phyloP scores from a whole-genome alignment of 1,140 invertebrate species.

The Antheraea mylitta region DNA sequence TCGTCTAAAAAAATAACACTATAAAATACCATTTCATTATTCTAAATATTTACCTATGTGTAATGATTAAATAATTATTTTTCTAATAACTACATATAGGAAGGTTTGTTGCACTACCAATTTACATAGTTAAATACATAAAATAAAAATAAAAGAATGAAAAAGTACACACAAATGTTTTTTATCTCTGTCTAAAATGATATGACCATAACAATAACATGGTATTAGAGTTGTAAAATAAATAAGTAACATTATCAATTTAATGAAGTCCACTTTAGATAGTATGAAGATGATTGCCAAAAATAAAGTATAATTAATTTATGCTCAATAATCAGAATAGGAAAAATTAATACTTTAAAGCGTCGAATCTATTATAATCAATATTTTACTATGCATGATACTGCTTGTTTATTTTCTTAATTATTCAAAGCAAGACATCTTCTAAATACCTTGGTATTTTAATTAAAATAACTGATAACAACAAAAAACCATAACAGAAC shows the following conservation, averaged over 20 bases:
- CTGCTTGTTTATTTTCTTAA: constrained; percentile 18
- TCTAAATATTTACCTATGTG: constrained; percentile 5
- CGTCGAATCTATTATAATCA: not conserved
- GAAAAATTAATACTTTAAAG: not conserved
- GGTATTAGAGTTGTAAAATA: no score
- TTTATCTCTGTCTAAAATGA: no score
- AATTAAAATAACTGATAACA: constrained; percentile 47
- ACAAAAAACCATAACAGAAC: constrained; percentile 48
- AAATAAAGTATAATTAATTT: no score
- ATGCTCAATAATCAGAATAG: no score
- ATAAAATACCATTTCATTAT: constrained; percentile 20
- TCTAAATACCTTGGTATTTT: constrained; percentile 30
- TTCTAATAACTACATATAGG: not conserved
- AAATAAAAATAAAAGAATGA: no score
- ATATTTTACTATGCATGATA: not conserved
- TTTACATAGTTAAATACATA: not conserved
- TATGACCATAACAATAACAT: no score
- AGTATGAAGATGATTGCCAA: no score
- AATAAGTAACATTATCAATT: no score
- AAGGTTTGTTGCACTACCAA: not conserved
- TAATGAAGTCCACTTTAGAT: no score
- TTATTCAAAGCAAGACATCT: constrained; percentile 23
- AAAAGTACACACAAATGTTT: no score
- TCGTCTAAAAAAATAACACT: constrained; percentile 11
- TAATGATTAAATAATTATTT: not conserved